These are phyloP conservation scores for Bujurquina vittata DNA, from an alignment of 2,113 vertebrate species.

Conservation along the genomic window DNA sequence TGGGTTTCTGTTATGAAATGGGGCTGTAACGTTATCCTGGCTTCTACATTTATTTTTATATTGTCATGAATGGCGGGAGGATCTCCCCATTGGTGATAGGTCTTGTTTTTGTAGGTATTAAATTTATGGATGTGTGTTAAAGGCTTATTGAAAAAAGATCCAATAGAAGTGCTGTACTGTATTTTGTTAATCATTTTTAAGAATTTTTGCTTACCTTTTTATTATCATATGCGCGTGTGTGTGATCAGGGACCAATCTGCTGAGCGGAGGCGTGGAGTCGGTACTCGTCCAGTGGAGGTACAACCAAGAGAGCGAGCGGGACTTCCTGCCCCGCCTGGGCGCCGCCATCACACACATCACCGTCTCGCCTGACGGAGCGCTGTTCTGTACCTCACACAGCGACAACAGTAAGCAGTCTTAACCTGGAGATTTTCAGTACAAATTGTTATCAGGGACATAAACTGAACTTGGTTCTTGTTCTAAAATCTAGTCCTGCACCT, in stretches of 20 bases:
- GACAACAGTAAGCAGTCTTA: conserved; percentile 90
- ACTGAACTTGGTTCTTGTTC: neutral
- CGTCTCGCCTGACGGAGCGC: conserved; percentile 85
- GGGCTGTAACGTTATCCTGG: too few species aligned
- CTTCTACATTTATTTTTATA: too few species aligned
- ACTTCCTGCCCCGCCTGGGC: conserved; percentile 93
- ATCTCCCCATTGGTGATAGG: too few species aligned
- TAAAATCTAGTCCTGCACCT: neutral
- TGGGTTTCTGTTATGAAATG: too few species aligned
- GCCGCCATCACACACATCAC: conserved; percentile 87
- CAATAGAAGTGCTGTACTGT: too few species aligned
- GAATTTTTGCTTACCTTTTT: too few species aligned
- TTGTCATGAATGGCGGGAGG: too few species aligned
- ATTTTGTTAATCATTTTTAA: too few species aligned
- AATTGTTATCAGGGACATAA: neutral
- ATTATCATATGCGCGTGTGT: too few species aligned
- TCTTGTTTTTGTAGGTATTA: neutral
- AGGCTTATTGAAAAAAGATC: too few species aligned
- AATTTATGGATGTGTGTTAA: neutral
- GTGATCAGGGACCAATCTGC: conserved; percentile 88
- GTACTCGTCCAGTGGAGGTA: conserved; percentile 93
- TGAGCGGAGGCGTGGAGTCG: conserved; percentile 92
- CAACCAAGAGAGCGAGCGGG: conserved; percentile 79
- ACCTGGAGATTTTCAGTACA: neutral
- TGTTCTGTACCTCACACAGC: conserved; percentile 88